phyloP scores from a whole-genome alignment of 2,113 vertebrate genomes.

The Scatophagus argus region DNA sequence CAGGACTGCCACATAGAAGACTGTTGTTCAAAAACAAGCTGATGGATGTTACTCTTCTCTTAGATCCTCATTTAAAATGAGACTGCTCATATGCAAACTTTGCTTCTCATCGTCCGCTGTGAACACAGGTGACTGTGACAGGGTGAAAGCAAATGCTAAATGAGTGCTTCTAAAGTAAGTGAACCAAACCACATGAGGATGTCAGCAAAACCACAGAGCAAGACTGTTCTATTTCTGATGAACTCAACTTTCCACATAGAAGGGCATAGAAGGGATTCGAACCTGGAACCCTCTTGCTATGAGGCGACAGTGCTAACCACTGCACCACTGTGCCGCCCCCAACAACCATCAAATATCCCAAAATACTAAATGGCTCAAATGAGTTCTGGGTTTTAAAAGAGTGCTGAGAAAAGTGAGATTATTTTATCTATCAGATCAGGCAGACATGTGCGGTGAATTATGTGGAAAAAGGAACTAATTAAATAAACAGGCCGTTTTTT shows the following conservation, averaged over 20 bases:
- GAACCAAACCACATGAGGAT: not conserved
- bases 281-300: too few relatives aligned
- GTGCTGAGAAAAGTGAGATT: not conserved
- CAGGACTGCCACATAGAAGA: not conserved
- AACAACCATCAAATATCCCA: too few relatives aligned
- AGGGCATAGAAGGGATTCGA: too few relatives aligned
- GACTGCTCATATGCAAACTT: not conserved
- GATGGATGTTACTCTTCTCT: not conserved
- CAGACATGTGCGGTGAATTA: not conserved
- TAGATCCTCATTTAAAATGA: not conserved
- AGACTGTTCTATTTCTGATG: not conserved
- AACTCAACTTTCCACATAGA: not conserved
- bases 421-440: slow-evolving; percentile 14
- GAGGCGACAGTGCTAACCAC: too few relatives aligned
- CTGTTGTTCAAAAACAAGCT: not conserved
- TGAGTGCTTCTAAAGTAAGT: not conserved
- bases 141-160: not conserved
- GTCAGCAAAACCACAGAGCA: not conserved
- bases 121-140: not conserved
- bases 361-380: too few relatives aligned
- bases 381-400: too few relatives aligned
- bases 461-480: slow-evolving; percentile 8
- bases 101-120: too few relatives aligned
- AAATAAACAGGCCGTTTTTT: slow-evolving; percentile 19
- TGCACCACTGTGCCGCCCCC: too few relatives aligned